These are phyloP conservation scores for Heliconius ismenius DNA, from an alignment of 2,888 invertebrate genomes.

Conservation along the genomic window DNA sequence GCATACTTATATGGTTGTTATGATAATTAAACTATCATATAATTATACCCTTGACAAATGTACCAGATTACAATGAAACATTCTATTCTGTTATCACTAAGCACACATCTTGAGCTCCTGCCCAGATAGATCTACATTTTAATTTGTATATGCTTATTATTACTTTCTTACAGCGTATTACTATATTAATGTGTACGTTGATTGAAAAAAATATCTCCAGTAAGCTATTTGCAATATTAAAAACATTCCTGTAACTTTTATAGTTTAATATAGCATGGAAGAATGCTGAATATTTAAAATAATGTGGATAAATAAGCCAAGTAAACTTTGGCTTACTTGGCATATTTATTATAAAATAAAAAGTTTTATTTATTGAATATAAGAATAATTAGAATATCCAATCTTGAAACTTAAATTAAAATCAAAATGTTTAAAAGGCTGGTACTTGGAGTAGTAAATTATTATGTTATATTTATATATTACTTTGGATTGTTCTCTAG, in stretches of 20 bases:
- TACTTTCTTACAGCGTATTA: slow-evolving; percentile 9
- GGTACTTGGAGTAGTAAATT: not conserved
- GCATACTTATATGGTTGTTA: not conserved
- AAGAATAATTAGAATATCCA: not conserved
- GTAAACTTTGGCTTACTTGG: not conserved
- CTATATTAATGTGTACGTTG: slow-evolving; percentile 1
- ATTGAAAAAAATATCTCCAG: not conserved
- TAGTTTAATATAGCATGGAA: not conserved
- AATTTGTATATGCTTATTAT: slow-evolving; percentile 22
- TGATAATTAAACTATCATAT: not conserved
- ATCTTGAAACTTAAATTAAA: not conserved
- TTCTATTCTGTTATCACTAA: slow-evolving; percentile 22
- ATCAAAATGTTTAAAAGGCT: not conserved
- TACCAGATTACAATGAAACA: slow-evolving; percentile 13
- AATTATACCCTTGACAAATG: not conserved
- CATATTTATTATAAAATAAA: not conserved
- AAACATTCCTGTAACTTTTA: not conserved
- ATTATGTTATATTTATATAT: not conserved
- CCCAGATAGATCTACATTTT: slow-evolving; percentile 22
- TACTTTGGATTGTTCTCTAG: not conserved
- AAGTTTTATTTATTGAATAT: not conserved
- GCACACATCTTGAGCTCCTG: slow-evolving; percentile 32
- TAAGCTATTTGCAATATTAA: not conserved
- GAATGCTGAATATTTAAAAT: not conserved
- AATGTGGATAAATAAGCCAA: not conserved